Percentiles rank a stretch among this genome's conserved stretches.
These are phyloP conservation scores for Piaya cayana DNA, from an alignment of 2,113 vertebrate species.

Conservation along the genomic window DNA sequence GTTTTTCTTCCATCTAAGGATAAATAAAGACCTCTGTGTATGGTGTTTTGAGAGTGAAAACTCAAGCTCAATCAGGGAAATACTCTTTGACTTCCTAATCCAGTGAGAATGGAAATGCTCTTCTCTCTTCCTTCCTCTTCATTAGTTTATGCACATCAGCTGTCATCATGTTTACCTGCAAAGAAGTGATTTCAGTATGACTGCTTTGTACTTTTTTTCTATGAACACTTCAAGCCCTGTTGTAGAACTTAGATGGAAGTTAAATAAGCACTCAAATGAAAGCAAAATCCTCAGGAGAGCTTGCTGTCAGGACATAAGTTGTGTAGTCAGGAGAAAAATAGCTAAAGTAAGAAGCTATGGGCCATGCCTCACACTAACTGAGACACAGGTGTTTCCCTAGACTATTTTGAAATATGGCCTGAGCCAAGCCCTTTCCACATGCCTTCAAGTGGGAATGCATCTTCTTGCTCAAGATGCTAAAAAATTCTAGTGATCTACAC, in stretches of 20 bases:
- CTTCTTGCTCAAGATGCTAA: constrained; percentile 11
- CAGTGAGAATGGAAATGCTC: constrained; percentile 21
- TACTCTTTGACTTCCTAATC: constrained; percentile 23
- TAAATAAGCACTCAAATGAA: constrained; percentile 52
- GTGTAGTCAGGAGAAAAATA: constrained; percentile 34
- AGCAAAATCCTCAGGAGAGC: constrained; percentile 4
- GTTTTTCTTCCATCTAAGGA: background rate
- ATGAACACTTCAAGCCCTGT: background rate
- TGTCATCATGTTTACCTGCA: background rate
- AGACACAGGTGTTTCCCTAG: constrained; percentile 28
- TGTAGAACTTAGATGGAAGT: constrained; percentile 9
- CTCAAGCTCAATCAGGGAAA: background rate
- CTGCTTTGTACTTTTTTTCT: constrained; percentile 28
- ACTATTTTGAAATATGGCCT: constrained; percentile 28
- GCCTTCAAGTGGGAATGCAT: background rate
- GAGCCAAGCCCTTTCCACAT: background rate
- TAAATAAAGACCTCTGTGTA: constrained; percentile 5
- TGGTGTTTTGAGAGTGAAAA: background rate
- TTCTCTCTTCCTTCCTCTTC: constrained; percentile 23
- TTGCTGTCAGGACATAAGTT: constrained; percentile 22
- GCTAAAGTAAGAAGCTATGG: constrained; percentile 1
- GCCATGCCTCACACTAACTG: background rate
- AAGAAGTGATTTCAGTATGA: constrained; percentile 36
- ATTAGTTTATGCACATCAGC: constrained; percentile 16
- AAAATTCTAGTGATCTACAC: constrained; percentile 20